A percentile compares a stretch with the other conserved stretches of the same genome.
These are phyloP conservation scores for Brachypodius melanocephalos DNA, from an alignment of 2,113 vertebrate genomes.

Conservation along the genomic window DNA sequence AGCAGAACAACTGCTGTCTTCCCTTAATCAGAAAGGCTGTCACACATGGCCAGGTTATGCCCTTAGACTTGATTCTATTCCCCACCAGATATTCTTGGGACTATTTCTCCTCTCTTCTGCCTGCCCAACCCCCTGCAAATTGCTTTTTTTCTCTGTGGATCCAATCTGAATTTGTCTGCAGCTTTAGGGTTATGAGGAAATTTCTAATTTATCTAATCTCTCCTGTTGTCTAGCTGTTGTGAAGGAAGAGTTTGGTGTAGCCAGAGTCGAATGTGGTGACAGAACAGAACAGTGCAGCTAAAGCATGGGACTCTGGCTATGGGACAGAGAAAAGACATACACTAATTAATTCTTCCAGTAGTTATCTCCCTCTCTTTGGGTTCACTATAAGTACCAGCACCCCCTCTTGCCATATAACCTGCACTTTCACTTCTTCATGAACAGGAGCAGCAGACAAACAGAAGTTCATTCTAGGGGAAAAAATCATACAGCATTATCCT, in stretches of 20 bases:
- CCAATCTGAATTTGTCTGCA: not conserved
- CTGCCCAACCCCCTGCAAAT: accelerated
- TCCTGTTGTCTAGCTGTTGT: not conserved
- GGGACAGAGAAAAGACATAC: not conserved
- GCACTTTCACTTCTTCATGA: not conserved
- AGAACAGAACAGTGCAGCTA: not conserved
- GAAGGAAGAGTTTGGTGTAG: not conserved
- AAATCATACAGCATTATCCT: not conserved
- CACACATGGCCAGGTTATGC: not conserved
- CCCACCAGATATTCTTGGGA: not conserved
- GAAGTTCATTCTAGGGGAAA: not conserved
- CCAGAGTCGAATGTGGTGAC: not conserved
- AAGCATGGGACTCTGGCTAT: not conserved
- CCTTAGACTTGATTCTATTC: accelerated
- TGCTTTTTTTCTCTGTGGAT: not conserved
- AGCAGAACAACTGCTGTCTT: not conserved
- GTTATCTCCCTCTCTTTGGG: not conserved
- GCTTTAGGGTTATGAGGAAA: not conserved
- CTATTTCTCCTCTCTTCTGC: not conserved
- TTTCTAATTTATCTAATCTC: not conserved
- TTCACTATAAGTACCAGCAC: not conserved
- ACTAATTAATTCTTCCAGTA: not conserved
- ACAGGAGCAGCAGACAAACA: not conserved
- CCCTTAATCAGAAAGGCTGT: not conserved
- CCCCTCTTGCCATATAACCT: not conserved